These are phyloP conservation scores for Rhinatrema bivittatum DNA, from an alignment of 2,797 vertebrate species.

Conservation along the genomic window DNA sequence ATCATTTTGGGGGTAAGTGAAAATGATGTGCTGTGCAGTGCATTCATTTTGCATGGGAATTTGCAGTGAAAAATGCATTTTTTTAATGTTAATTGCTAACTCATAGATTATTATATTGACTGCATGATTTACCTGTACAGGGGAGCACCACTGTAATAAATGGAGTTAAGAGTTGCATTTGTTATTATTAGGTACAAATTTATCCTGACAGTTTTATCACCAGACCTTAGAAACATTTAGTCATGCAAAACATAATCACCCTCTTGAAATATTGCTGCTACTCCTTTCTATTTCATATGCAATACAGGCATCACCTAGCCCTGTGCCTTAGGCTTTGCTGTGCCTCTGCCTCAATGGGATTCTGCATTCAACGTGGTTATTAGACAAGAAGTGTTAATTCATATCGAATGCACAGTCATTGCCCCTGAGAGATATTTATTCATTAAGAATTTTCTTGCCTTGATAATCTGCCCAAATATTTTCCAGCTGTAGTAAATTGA, in stretches of 20 bases:
- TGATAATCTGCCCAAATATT: slow-evolving; percentile 5
- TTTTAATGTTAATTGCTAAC: slow-evolving; percentile 37
- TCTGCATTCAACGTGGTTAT: slow-evolving; percentile 23
- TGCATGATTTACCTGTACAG: slow-evolving; percentile 33
- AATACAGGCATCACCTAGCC: slow-evolving; percentile 11
- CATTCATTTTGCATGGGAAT: slow-evolving; percentile 23
- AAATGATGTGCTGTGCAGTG: slow-evolving; percentile 2
- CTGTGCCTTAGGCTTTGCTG: slow-evolving; percentile 16
- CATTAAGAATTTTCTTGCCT: slow-evolving; percentile 15
- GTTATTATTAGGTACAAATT: slow-evolving; percentile 44
- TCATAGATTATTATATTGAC: slow-evolving; percentile 24
- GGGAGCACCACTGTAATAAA: slow-evolving; percentile 30
- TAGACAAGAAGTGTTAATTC: slow-evolving; percentile 21
- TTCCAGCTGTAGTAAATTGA: slow-evolving; percentile 15
- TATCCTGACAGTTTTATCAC: slow-evolving; percentile 45
- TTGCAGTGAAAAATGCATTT: slow-evolving; percentile 17
- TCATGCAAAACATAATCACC: slow-evolving; percentile 41
- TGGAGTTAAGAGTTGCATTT: slow-evolving; percentile 44
- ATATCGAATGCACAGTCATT: slow-evolving; percentile 8
- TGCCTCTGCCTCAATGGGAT: slow-evolving; percentile 7
- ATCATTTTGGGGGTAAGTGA: slow-evolving; percentile 29
- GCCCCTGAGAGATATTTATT: slow-evolving; percentile 12
- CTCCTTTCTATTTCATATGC: slow-evolving; percentile 13
- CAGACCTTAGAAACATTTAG: slow-evolving; percentile 39
- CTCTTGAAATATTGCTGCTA: slow-evolving; percentile 38